These are phyloP conservation scores for Pollenia griseotomentosa DNA, from an alignment of 2,888 invertebrate genomes.

Conservation along the genomic window DNA sequence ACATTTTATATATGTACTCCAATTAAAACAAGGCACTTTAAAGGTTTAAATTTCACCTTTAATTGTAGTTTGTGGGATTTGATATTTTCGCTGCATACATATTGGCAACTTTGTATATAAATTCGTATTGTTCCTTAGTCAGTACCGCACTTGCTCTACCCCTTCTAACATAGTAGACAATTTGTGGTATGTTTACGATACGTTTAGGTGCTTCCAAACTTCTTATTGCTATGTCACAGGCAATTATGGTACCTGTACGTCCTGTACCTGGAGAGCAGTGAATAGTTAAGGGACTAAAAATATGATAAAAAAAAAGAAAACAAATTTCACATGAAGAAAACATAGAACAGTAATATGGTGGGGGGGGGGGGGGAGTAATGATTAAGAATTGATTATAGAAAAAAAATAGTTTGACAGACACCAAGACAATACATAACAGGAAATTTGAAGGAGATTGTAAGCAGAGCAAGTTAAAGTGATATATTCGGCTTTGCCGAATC, in stretches of 20 bases:
- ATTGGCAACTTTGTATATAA: constrained; percentile 95
- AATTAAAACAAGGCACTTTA: constrained; percentile 43
- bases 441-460: neutral
- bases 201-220: constrained; percentile 91
- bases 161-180: constrained; percentile 92
- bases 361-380: neutral
- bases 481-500: no score
- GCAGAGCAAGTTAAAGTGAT: neutral
- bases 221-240: constrained; percentile 94
- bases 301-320: constrained; percentile 43
- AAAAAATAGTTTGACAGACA: constrained; percentile 66
- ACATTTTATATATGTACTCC: neutral
- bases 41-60: constrained; percentile 43
- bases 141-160: constrained; percentile 95
- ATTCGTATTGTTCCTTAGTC: constrained; percentile 95
- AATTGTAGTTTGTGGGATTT: constrained; percentile 88
- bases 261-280: constrained; percentile 97
- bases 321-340: constrained; percentile 45
- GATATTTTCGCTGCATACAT: constrained; percentile 93
- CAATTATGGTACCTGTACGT: constrained; percentile 93
- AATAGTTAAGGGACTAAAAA: constrained; percentile 89
- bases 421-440: constrained; percentile 5
- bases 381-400: neutral
- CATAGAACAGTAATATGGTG: constrained; percentile 73
- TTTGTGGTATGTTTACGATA: constrained; percentile 93